Evolutionary conservation across 2,888 invertebrate species (phyloP).

Genomic region (Mycogona germanica): DNA sequence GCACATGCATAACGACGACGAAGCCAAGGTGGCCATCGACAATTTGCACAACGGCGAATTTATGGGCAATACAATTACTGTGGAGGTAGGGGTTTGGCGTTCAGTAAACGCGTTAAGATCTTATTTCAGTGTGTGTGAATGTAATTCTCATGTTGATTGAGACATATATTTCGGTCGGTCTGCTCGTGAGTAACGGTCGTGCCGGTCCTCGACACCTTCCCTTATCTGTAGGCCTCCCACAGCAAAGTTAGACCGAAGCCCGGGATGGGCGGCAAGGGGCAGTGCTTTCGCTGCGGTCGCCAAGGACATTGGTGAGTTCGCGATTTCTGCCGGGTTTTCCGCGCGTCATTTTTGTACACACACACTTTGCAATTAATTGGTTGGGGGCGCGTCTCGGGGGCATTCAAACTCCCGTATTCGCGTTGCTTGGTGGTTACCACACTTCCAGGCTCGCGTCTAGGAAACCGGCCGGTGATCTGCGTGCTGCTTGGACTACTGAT

Average conservation of each 20-base stretch:
- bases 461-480: too few relatives aligned
- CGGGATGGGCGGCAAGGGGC: conserved; percentile 20
- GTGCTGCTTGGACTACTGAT: too few relatives aligned
- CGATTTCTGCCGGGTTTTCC: not conserved
- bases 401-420: too few relatives aligned
- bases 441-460: too few relatives aligned
- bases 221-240: conserved; percentile 7
- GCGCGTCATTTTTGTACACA: too few relatives aligned
- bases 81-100: conserved; percentile 8
- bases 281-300: conserved; percentile 17
- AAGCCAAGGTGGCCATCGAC: conserved; percentile 16
- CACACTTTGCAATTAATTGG: too few relatives aligned
- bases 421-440: too few relatives aligned
- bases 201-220: not conserved
- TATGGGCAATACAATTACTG: conserved; percentile 16
- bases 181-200: too few relatives aligned
- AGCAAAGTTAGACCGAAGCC: conserved; percentile 18
- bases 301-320: conserved; percentile 18
- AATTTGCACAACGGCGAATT: conserved; percentile 14
- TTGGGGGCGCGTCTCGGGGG: too few relatives aligned
- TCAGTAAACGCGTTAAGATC: not conserved
- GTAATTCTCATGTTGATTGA: too few relatives aligned
- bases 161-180: too few relatives aligned
- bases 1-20: conserved; percentile 16
- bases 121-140: too few relatives aligned